Conservation (phyloP, 2,797 vertebrate species). For the Lutjanus argentimaculatus region DNA sequence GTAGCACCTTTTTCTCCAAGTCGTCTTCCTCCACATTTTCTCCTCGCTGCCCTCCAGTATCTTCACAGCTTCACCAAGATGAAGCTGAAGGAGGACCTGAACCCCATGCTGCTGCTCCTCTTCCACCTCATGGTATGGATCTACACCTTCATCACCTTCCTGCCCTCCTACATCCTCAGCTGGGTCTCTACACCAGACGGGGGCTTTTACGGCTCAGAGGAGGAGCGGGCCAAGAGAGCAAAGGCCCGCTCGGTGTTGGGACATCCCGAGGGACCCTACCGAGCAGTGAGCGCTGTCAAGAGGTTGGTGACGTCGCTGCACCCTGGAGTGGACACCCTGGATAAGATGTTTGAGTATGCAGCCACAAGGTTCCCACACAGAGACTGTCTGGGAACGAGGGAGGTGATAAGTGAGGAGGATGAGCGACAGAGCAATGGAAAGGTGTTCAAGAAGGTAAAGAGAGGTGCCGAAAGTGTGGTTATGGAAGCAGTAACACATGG, state of each 20-base stretch:
- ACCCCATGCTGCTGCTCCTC: slow-evolving; percentile 89
- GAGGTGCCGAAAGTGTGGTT: not conserved
- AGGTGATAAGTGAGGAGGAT: slow-evolving; percentile 94
- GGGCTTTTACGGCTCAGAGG: slow-evolving; percentile 81
- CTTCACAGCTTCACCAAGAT: slow-evolving; percentile 77
- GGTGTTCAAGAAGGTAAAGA: slow-evolving; percentile 94
- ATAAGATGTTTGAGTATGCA: slow-evolving; percentile 91
- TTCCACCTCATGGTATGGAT: slow-evolving; percentile 90
- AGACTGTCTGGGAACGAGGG: slow-evolving; percentile 92
- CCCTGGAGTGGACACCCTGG: slow-evolving; percentile 91
- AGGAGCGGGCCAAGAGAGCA: slow-evolving; percentile 85
- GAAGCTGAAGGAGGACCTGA: slow-evolving; percentile 93
- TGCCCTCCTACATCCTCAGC: slow-evolving; percentile 90
- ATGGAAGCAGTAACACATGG: not conserved
- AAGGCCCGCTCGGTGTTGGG: slow-evolving; percentile 89
- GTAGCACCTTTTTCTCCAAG: not conserved
- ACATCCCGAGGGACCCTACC: slow-evolving; percentile 88
- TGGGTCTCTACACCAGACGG: slow-evolving; percentile 47
- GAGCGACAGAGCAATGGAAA: slow-evolving; percentile 93
- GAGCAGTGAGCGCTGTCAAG: slow-evolving; percentile 87
- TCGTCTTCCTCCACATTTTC: not conserved
- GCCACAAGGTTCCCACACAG: slow-evolving; percentile 87
- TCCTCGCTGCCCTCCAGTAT: not conserved
- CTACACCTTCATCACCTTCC: slow-evolving; percentile 90
- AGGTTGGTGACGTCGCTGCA: slow-evolving; percentile 86